Base-by-base conservation (phyloP, 2,113 vertebrate species). In the Oryzias curvinotus region DNA sequence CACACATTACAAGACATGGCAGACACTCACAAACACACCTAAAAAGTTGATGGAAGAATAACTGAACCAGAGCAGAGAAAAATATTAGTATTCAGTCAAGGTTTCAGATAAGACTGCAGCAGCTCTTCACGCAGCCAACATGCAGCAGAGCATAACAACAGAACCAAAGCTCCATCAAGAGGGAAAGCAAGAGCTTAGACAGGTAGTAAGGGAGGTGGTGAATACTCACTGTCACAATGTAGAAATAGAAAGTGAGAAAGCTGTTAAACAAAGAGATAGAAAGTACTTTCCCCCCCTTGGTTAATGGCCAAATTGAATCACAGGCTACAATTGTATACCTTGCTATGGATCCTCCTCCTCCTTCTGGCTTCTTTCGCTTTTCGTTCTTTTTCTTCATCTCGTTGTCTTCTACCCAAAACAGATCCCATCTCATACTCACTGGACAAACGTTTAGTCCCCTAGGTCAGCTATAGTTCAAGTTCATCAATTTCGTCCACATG, bases 261-360 rank as follows among this genome's bases (percentile, higher is more conserved):
- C 8, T 65, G 26, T 45, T 30, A 48, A 18, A 49, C 10, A 46
- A 12, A 63, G 41, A 15, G 15, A 30, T 46, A 63, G 19, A 57
- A 41, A 58, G 1, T 30, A 23, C 23, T 55, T 56, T 43, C 55
- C 5, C 26, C 50, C 12, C 5, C 18, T 51, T 14, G 69, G 13
- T 71, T 44, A 58, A 73, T 64, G 45, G 10, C 12, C 49, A 30
- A 58, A 62, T 64, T 14, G 68, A 72, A 75, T 63, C 4, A 44
- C 55, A 67, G 14, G 69, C 28, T 82, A 44, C 57, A 78, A 79
- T 60, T 78, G 74, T 78, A 81, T 93, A 93, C 92, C 92, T 93
- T 92, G 89, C 91, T 92, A 87, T 91, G 92, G 86, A 89, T 86
- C 83, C 87, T 92, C 81, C 87, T 84, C 85, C 90, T 84, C 87